A percentile compares a stretch with the other conserved stretches of the same genome.
phyloP scores from a whole-genome alignment of 2,113 vertebrate species.

The Channa argus region DNA sequence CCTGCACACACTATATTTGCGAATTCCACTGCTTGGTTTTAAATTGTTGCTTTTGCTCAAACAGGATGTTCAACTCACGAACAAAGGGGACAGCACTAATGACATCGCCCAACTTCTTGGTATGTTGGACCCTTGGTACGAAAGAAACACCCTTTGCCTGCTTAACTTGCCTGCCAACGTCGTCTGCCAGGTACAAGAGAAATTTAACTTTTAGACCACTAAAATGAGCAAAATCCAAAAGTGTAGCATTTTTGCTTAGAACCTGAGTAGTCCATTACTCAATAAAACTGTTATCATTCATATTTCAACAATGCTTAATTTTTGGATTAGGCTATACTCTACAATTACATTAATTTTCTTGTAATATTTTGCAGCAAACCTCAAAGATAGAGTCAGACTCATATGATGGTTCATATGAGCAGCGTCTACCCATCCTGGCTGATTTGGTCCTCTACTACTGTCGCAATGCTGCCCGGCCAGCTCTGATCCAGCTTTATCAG shows the following conservation, averaged over 20 bases:
- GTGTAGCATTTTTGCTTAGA: no score
- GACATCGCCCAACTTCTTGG: conserved; percentile 94
- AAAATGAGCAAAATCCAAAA: neutral
- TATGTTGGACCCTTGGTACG: conserved; percentile 98
- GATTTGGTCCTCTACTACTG: conserved; percentile 97
- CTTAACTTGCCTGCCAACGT: conserved; percentile 89
- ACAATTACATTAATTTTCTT: neutral
- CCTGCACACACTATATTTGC: no score
- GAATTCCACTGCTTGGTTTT: neutral
- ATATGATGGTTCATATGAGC: conserved; percentile 71
- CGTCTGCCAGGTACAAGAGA: conserved; percentile 89
- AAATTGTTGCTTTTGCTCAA: conserved; percentile 17
- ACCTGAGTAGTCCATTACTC: no score
- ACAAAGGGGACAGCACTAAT: conserved; percentile 88
- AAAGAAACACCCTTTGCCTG: conserved; percentile 92
- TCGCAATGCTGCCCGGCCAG: conserved; percentile 86
- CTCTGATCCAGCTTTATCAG: conserved; percentile 95
- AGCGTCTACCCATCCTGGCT: conserved; percentile 91
- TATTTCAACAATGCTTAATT: neutral
- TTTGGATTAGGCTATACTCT: neutral
- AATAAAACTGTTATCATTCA: neutral
- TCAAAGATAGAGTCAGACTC: conserved; percentile 85
- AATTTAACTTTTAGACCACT: neutral
- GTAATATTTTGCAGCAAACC: conserved; percentile 77
- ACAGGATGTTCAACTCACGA: conserved; percentile 59